Evolutionary conservation across 2,888 invertebrate species (phyloP), one percentile per base, ranked within the genome.

Genomic region (Capitulum mitella): DNA sequence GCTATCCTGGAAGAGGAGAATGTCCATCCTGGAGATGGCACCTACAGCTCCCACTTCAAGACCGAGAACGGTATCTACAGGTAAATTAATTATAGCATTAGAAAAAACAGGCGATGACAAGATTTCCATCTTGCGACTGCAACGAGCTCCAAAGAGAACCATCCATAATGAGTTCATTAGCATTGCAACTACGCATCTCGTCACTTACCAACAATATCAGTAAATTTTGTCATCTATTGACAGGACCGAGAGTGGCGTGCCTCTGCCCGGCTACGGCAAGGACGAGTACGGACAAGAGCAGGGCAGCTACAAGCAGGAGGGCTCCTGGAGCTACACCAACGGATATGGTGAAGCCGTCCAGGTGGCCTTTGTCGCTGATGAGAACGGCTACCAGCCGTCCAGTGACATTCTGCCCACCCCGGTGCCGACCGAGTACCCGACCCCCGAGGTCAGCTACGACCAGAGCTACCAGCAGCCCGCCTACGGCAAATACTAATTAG

Each of bases 351-450:
- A 64, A 34, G 34, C n/a, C 29, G 64, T 64, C 64, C 32, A 64
- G 64, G 34, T 64, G 29, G 34, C 64, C 64, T 58, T 58, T 58
- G 58, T 58, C 58, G 29, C 58, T 29, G 58, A 58, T n/a, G 58
- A 58, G 58, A 58, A 58, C 58, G 58, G 58, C 58, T 58, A 58
- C 58, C 58, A 58, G 58, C 58, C 58, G 58, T 58, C 58, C 58
- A 58, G 43, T 12, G 58, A 58, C 58, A 29, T 58, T 12, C 58
- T 58, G 29, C 58, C 58, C 0, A 58, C 58, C 43, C 58, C 58
- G n/a, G 58, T 58, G 58, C 29, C 58, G 10, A 58, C 58, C 58
- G n/a, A 58, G 58, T 58, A 58, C 58, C 58, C 58, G 58, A 58
- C 58, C 58, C 58, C 58, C 58, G 29, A 58, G 64, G 64, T 64